phyloP scores from a whole-genome alignment of 2,113 vertebrate genomes.

The Corydoras maculifer region DNA sequence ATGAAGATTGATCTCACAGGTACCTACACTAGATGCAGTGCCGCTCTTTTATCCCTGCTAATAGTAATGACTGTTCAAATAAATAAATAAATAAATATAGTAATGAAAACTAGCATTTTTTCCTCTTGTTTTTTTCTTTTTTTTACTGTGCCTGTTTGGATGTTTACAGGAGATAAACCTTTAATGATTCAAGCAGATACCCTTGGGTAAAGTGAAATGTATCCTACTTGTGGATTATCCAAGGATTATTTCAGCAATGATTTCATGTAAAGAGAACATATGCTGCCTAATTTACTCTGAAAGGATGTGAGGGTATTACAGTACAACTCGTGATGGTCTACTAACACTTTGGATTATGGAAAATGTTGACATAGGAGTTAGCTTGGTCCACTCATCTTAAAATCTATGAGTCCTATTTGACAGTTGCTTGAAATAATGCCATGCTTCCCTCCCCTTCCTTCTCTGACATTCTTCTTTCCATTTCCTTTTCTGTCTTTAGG shows the following conservation, averaged over 20 bases:
- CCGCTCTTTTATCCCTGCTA: no score
- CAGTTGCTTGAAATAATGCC: background rate
- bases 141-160: no score
- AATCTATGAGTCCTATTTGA: conserved; percentile 2
- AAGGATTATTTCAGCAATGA: conserved; percentile 32
- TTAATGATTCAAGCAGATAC: conserved; percentile 14
- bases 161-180: no score
- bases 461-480: background rate
- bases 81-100: no score
- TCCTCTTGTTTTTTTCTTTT: no score
- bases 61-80: no score
- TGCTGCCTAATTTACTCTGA: conserved; percentile 52
- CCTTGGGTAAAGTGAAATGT: conserved; percentile 27
- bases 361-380: conserved; percentile 52
- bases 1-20: no score
- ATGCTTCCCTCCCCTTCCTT: background rate
- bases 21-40: no score
- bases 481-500: background rate
- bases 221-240: conserved; percentile 25
- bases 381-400: conserved; percentile 53
- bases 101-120: no score
- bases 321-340: conserved; percentile 66
- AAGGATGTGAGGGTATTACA: conserved; percentile 54
- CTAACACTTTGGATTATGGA: conserved; percentile 57
- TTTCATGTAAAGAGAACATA: conserved; percentile 38